Evolutionary conservation across 2,113 vertebrate genomes (phyloP), one percentile per base, ranked within the genome.

Genomic region (Bujurquina vittata): DNA sequence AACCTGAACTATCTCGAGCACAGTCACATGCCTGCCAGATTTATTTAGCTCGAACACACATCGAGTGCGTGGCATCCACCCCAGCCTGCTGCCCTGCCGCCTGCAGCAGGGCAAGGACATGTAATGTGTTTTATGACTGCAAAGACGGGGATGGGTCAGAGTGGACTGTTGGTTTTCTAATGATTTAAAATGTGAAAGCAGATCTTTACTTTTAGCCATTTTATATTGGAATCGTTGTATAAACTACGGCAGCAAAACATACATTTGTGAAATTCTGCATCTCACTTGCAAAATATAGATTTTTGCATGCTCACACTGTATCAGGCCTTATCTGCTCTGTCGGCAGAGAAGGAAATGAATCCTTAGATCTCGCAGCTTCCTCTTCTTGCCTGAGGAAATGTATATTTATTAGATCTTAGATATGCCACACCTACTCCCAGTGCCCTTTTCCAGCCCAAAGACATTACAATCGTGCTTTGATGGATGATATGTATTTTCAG

Each of bases 401-500:
- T 90, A 93, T 93, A 93, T 94, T 92, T 93, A 94, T 94, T 91
- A 93, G 90, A 91, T 93, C 84, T 88, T 87, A 92, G 93, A 93
- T 92, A 94, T 89, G 84, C 89, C 89, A 92, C 89, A 91, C 89
- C 89, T 89, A 83, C 90, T 92, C 80, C 86, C 87, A 75, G 62
- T 89, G 90, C 91, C 91, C 92, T 92, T 92, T 92, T 83, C 80
- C 85, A 86, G 88, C 87, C 88, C 93, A 58, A 96, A 94, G 89
- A 92, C 88, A 88, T 93, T 93, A 84, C 88, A 94, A 86, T 92
- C 81, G 14, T 10, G 77, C 82, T 89, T 84, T 95, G 93, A 95
- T 94, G 90, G 93, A 95, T 95, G 92, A 88, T 91, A 83, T 94
- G 91, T 93, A 88, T 95, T 94, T 94, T 86, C 87, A 91, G 88